Base-by-base conservation (phyloP, 2,797 vertebrate genomes). In the Centropyge bicolor region DNA sequence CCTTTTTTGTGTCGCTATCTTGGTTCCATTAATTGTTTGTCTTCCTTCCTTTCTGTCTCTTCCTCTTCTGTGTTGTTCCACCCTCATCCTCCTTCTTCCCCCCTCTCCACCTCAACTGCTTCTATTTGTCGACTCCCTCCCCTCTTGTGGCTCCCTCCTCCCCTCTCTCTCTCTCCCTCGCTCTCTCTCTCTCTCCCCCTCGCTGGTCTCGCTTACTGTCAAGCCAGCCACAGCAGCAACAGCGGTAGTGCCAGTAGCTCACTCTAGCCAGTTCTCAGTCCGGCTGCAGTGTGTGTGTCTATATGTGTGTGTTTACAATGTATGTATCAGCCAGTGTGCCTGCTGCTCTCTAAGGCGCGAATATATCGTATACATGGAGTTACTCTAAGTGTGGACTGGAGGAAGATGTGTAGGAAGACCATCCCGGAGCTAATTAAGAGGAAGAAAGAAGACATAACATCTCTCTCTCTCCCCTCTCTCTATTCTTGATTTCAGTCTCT, bases 41-140 rank as follows among this genome's bases (percentile, higher is more conserved):
- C 90, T 94, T 92, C 90, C 92, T 90, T 91, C 89, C 86, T 88
- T 84, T 90, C 74, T 61, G 76, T 86, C 80, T 90, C 88, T 89
- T 89, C 91, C 86, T 88, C 84, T 87, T 88, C 79, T 88, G 74
- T 83, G 83, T 80, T 83, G 77, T 81, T 78, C 72, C 68, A 55
- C 77, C 78, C 82, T 73, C 86, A 82, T 65, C 76, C 78, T 74
- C 67, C 76, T 56, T 14, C 69, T 68, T 68, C 46, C 62, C 52
- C 52, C 27, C 70, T 56, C 84, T 78, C 66, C 68, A 57, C 64
- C 80, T 78, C 43, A 13, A 38, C 86, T 86, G 76, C 88, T 81
- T 88, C 72, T 77, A 78, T 90, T 87, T 89, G 82, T 86, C 80
- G 51, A 63, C 88, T 89, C 82, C 81, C 83, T 84, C 86, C 76